These are phyloP conservation scores for Pangasianodon gigas DNA, from an alignment of 2,113 vertebrate species.

Conservation along the genomic window DNA sequence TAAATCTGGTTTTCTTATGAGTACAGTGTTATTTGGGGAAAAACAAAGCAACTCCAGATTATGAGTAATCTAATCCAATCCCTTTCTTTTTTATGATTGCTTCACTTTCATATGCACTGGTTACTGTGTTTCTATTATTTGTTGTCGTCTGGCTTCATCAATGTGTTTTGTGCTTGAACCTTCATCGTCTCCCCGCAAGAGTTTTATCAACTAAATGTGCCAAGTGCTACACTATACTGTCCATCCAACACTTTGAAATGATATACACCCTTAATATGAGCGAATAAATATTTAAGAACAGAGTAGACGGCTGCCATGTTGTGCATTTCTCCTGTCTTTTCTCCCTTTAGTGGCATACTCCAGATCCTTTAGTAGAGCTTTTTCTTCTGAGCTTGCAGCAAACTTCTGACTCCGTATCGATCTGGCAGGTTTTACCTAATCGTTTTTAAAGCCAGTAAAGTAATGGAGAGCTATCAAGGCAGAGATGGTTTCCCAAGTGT, in stretches of 20 bases:
- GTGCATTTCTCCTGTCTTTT: not conserved
- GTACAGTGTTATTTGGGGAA: not conserved
- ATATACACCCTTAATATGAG: slow-evolving; percentile 47
- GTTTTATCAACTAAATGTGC: not conserved
- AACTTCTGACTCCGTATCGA: slow-evolving; percentile 23
- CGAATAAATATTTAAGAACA: slow-evolving; percentile 55
- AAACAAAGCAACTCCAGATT: not conserved
- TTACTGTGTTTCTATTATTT: not conserved
- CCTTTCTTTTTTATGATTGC: not conserved
- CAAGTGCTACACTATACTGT: slow-evolving; percentile 31
- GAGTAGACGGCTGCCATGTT: slow-evolving; percentile 5
- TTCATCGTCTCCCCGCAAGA: not conserved
- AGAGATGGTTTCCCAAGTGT: not conserved
- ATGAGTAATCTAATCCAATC: not conserved
- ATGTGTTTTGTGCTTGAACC: slow-evolving; percentile 45
- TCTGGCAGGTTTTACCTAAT: slow-evolving; percentile 29
- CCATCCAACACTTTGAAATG: slow-evolving; percentile 44
- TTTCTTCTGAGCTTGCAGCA: slow-evolving; percentile 28
- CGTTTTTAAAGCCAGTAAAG: slow-evolving; percentile 32
- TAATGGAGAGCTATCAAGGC: not conserved
- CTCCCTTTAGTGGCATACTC: not conserved
- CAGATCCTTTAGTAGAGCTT: not conserved
- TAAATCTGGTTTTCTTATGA: not conserved
- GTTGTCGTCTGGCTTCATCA: slow-evolving; percentile 2
- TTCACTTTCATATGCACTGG: not conserved